A percentile compares a stretch with the other conserved stretches of the same genome.
Evolutionary conservation across 2,888 invertebrate genomes (phyloP).

Genomic region (Caenorhabditis virilis): DNA sequence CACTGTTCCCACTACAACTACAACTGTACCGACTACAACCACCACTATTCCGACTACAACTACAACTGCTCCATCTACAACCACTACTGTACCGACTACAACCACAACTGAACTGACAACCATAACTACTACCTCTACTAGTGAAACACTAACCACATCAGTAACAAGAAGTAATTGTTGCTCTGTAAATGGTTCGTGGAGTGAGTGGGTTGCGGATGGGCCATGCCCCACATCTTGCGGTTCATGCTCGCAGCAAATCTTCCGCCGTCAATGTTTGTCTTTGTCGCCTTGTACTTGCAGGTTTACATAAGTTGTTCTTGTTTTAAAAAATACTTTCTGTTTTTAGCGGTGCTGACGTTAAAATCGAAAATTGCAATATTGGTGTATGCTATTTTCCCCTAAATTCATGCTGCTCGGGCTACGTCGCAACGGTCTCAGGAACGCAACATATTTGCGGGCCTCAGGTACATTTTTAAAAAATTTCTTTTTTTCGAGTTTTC

Average conservation of each 20-base stretch:
- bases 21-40: conserved; percentile 8
- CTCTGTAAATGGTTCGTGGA: conserved; percentile 29
- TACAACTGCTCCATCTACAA: conserved; percentile 7
- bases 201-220: conserved; percentile 25
- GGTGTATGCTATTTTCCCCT: conserved; percentile 36
- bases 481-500: no score
- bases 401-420: conserved; percentile 27
- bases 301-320: not conserved
- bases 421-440: conserved; percentile 16
- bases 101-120: conserved; percentile 18
- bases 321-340: not conserved
- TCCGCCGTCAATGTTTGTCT: conserved; percentile 21
- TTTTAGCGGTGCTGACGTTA: conserved; percentile 35
- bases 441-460: conserved; percentile 34
- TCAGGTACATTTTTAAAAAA: conserved; percentile 11
- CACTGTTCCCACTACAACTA: conserved; percentile 8
- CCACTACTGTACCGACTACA: conserved; percentile 6
- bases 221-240: conserved; percentile 27
- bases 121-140: conserved; percentile 5
- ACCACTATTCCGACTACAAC: conserved; percentile 8
- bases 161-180: conserved; percentile 19
- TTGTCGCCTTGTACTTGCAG: conserved; percentile 20
- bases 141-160: conserved; percentile 4
- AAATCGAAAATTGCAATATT: conserved; percentile 26
- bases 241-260: conserved; percentile 31